These are phyloP conservation scores for Protodeltote pygarga DNA, from an alignment of 2,888 invertebrate species.

Conservation along the genomic window DNA sequence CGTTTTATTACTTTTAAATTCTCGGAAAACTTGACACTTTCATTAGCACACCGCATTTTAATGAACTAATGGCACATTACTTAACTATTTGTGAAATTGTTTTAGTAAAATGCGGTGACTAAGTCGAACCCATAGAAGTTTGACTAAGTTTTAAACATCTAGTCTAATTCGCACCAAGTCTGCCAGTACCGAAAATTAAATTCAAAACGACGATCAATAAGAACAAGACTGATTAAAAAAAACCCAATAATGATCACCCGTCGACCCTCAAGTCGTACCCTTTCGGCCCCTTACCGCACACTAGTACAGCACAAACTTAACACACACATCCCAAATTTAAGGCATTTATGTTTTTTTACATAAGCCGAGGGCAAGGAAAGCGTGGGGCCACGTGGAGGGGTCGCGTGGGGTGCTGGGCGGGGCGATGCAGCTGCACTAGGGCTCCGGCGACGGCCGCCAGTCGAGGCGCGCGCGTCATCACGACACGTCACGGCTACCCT, in stretches of 20 bases:
- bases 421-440: slow-evolving; percentile 82
- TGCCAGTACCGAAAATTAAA: slow-evolving; percentile 38
- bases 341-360: slow-evolving; percentile 73
- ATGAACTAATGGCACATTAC: too few relatives aligned
- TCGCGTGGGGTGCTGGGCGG: slow-evolving; percentile 81
- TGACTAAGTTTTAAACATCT: slow-evolving; percentile 1
- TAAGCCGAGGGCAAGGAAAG: slow-evolving; percentile 74
- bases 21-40: slow-evolving; percentile 8
- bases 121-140: too few relatives aligned
- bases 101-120: too few relatives aligned
- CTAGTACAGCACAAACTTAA: slow-evolving; percentile 58
- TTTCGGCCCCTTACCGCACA: slow-evolving; percentile 65
- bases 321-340: slow-evolving; percentile 36
- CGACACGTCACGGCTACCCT: slow-evolving; percentile 72
- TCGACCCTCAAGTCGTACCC: slow-evolving; percentile 64
- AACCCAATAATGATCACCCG: slow-evolving; percentile 59
- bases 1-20: not conserved
- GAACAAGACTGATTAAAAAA: slow-evolving; percentile 62
- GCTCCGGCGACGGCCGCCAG: slow-evolving; percentile 71
- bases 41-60: too few relatives aligned
- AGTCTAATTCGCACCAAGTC: slow-evolving; percentile 20
- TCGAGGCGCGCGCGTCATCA: slow-evolving; percentile 76
- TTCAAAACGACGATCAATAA: slow-evolving; percentile 51
- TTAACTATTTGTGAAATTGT: too few relatives aligned
- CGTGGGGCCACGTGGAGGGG: slow-evolving; percentile 76